These are phyloP conservation scores for Aphaenogaster floridana DNA, from an alignment of 1,140 invertebrate species.

Conservation along the genomic window DNA sequence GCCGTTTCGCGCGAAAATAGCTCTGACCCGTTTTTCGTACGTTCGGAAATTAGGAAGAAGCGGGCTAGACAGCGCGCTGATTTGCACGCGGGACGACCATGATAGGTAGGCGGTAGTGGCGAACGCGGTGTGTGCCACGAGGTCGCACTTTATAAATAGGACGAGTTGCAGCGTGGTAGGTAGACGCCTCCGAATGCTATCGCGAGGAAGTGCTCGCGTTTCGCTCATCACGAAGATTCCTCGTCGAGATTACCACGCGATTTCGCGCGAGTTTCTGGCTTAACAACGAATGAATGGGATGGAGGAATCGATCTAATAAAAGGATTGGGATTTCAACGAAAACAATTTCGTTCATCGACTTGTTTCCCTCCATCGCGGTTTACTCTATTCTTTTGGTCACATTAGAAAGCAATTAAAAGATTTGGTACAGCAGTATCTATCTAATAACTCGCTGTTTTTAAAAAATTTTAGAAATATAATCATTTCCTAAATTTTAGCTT, in stretches of 20 bases:
- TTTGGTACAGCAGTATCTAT: not conserved
- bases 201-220: constrained; percentile 64
- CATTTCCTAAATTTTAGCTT: not conserved
- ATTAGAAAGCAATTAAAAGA: not conserved
- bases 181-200: constrained; percentile 36
- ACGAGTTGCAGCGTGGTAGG: constrained; percentile 60
- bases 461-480: not conserved
- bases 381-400: not conserved
- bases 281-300: constrained; percentile 15
- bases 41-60: constrained; percentile 74
- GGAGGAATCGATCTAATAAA: not conserved
- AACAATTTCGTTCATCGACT: not conserved
- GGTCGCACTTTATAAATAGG: constrained; percentile 75
- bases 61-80: constrained; percentile 60
- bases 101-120: constrained; percentile 68
- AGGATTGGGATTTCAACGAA: not conserved
- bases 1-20: constrained; percentile 74
- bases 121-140: constrained; percentile 62
- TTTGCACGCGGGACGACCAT: constrained; percentile 74
- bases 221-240: constrained; percentile 33
- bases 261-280: not conserved
- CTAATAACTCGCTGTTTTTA: not conserved
- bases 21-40: constrained; percentile 73
- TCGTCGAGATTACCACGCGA: constrained; percentile 39
- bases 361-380: not conserved